Evolutionary conservation across 2,888 invertebrate genomes (phyloP).

Genomic region (Heliconius hortense): DNA sequence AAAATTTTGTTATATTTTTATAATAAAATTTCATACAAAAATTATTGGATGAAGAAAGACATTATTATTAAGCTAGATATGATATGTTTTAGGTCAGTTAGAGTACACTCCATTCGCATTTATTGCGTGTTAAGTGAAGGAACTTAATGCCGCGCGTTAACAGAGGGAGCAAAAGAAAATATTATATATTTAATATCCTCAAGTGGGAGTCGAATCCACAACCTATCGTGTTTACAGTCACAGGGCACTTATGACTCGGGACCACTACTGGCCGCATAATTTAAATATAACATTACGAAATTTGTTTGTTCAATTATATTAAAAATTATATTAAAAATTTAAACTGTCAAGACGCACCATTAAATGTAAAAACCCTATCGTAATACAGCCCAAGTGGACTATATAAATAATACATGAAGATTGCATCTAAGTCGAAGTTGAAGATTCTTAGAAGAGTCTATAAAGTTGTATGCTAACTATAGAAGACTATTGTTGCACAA

Average conservation of each 20-base stretch:
- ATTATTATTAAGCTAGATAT: background rate
- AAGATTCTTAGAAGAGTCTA: constrained; percentile 9
- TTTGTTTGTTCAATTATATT: no score
- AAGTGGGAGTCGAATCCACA: no score
- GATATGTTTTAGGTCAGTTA: background rate
- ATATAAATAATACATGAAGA: constrained; percentile 26
- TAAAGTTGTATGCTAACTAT: constrained; percentile 25
- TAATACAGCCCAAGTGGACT: constrained; percentile 9
- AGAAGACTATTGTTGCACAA: constrained; percentile 17
- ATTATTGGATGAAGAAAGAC: background rate
- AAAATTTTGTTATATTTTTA: constrained; percentile 13
- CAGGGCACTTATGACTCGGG: no score
- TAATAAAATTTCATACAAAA: constrained; percentile 6
- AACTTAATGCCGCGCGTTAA: no score
- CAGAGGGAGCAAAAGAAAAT: no score
- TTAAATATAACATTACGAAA: no score
- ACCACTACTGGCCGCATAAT: no score
- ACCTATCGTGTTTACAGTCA: no score
- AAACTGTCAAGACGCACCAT: background rate
- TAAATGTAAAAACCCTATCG: background rate
- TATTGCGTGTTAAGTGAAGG: no score
- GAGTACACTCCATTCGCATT: no score
- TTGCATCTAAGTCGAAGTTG: constrained; percentile 20
- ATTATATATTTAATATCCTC: no score
- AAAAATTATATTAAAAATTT: background rate